A percentile compares a stretch with the other conserved stretches of the same genome.
Evolutionary conservation across 2,797 vertebrate species (phyloP).

Genomic region (Rousettus madagascariensis): DNA sequence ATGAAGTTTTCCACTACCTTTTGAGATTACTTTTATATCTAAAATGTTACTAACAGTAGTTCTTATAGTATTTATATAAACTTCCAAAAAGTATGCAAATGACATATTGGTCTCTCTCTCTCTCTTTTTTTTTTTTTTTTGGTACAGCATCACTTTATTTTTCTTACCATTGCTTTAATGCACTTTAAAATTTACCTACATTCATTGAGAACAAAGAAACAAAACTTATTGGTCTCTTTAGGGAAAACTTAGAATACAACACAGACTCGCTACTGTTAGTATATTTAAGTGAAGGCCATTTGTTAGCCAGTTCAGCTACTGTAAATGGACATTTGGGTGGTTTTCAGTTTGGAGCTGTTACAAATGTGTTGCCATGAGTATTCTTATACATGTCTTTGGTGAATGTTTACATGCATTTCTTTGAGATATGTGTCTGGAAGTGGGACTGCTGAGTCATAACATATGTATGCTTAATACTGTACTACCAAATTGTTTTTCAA

Average conservation of each 20-base stretch:
- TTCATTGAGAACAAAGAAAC: slow-evolving; percentile 81
- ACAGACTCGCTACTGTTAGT: neutral
- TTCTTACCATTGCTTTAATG: slow-evolving; percentile 53
- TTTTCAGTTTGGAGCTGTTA: neutral
- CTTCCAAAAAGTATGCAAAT: neutral
- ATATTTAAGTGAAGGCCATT: neutral
- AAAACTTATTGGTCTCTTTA: slow-evolving; percentile 15
- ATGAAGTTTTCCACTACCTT: neutral
- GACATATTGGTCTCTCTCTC: neutral
- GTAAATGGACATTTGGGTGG: neutral
- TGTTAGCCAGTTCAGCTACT: neutral
- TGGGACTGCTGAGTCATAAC: slow-evolving; percentile 4
- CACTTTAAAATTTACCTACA: slow-evolving; percentile 74
- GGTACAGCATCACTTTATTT: neutral
- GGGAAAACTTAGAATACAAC: neutral
- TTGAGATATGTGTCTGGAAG: neutral
- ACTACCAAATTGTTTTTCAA: neutral
- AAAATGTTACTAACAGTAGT: neutral
- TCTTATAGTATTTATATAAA: neutral
- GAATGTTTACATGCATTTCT: neutral
- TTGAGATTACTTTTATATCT: neutral
- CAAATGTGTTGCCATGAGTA: neutral
- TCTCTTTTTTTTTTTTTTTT: too few species aligned
- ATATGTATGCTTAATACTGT: neutral
- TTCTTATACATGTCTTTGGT: neutral